phyloP scores from a whole-genome alignment of 2,888 invertebrate species.

The Camptogramma bilineatum region DNA sequence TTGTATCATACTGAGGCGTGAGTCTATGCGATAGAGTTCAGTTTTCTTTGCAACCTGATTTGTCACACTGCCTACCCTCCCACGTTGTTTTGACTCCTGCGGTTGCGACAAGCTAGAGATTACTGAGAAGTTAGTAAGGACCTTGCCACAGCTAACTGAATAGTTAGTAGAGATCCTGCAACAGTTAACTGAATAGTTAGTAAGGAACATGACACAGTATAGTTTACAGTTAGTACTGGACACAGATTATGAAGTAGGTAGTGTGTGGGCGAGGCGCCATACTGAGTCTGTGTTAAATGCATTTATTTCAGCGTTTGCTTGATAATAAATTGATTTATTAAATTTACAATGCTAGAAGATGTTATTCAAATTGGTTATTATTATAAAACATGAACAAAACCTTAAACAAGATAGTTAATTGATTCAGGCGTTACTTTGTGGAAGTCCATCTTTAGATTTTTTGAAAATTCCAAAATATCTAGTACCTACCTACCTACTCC shows the following conservation, averaged over 20 bases:
- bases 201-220: constrained; percentile 12
- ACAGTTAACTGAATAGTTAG: not conserved
- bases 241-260: constrained; percentile 28
- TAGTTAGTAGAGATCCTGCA: not conserved
- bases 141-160: not conserved
- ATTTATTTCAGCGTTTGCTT: constrained; percentile 48
- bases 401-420: no score
- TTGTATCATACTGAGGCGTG: not conserved
- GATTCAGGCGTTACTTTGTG: no score
- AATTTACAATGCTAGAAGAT: constrained; percentile 24
- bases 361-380: constrained; percentile 28
- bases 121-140: not conserved
- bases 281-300: constrained; percentile 42
- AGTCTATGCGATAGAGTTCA: not conserved
- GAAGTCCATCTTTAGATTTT: no score
- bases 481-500: no score
- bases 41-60: constrained; percentile 4
- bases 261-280: constrained; percentile 55
- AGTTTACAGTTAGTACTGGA: constrained; percentile 11
- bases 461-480: no score
- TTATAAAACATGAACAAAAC: constrained; percentile 4
- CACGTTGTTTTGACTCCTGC: constrained; percentile 45
- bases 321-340: constrained; percentile 48
- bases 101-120: constrained; percentile 20
- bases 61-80: constrained; percentile 24